These are phyloP conservation scores for Pheucticus melanocephalus DNA, from an alignment of 2,113 vertebrate genomes.

Conservation along the genomic window DNA sequence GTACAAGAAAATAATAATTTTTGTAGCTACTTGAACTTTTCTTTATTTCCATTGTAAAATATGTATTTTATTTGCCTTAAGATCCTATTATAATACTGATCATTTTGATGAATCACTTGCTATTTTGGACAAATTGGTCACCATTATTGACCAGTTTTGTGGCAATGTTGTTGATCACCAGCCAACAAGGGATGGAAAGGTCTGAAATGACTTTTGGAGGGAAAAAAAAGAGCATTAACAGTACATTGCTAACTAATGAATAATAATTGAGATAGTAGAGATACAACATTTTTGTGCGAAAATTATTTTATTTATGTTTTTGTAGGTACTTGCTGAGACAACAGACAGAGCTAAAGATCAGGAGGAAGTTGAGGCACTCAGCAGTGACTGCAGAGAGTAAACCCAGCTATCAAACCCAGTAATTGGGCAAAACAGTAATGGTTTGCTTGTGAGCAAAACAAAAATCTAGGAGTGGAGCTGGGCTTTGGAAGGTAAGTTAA, in stretches of 20 bases:
- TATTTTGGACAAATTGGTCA: not conserved
- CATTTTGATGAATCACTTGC: not conserved
- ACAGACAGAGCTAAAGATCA: not conserved
- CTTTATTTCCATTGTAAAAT: not conserved
- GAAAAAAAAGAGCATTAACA: not conserved
- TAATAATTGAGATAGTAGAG: not conserved
- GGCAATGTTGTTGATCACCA: not conserved
- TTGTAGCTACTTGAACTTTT: not conserved
- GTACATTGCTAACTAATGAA: not conserved
- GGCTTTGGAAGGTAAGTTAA: not conserved
- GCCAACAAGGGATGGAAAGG: not conserved
- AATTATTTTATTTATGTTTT: not conserved
- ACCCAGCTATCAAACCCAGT: not conserved
- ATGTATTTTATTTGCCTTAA: not conserved
- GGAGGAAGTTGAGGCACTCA: not conserved
- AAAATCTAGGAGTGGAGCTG: not conserved
- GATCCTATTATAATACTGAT: not conserved
- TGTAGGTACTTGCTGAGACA: not conserved
- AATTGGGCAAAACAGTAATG: not conserved
- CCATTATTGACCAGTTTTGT: not conserved
- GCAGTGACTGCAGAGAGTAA: not conserved
- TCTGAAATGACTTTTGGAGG: not conserved
- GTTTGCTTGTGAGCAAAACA: not conserved
- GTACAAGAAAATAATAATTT: not conserved
- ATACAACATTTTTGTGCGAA: not conserved